phyloP scores from a whole-genome alignment of 2,113 vertebrate species.

The Meles meles region DNA sequence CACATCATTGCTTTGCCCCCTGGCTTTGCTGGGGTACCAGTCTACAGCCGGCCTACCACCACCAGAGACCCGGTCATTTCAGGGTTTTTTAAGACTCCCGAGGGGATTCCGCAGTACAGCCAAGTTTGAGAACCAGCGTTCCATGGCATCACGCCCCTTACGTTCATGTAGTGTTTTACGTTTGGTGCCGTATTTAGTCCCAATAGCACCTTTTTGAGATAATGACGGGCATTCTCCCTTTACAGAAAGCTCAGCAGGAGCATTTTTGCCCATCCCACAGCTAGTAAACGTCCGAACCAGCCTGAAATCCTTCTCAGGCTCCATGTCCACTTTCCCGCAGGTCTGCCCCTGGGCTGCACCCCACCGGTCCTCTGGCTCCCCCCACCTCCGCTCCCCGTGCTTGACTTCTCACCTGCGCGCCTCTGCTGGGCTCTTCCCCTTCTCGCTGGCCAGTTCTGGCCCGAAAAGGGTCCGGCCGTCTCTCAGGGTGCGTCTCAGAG shows the following conservation, averaged over 20 bases:
- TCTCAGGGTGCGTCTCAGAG: neutral
- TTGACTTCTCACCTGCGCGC: too few species aligned
- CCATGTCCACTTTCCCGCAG: neutral
- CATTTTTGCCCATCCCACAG: neutral
- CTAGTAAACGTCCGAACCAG: neutral
- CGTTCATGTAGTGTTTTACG: neutral
- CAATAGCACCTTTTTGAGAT: neutral
- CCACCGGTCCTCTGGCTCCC: neutral
- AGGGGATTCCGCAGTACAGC: neutral
- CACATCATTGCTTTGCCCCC: neutral
- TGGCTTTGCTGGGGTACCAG: neutral
- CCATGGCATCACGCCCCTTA: neutral
- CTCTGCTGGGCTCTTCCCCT: too few species aligned
- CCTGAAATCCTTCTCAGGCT: neutral
- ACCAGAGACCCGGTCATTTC: neutral
- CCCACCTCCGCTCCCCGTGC: neutral
- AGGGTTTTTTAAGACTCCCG: neutral
- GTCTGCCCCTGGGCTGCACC: neutral
- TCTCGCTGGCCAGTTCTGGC: neutral
- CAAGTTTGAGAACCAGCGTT: neutral
- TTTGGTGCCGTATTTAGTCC: neutral
- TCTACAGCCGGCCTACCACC: neutral
- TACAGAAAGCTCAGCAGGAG: neutral
- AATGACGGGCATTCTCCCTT: neutral
- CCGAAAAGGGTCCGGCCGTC: neutral